These are phyloP conservation scores for Elysia chlorotica DNA, from an alignment of 1,140 invertebrate species.

Conservation along the genomic window DNA sequence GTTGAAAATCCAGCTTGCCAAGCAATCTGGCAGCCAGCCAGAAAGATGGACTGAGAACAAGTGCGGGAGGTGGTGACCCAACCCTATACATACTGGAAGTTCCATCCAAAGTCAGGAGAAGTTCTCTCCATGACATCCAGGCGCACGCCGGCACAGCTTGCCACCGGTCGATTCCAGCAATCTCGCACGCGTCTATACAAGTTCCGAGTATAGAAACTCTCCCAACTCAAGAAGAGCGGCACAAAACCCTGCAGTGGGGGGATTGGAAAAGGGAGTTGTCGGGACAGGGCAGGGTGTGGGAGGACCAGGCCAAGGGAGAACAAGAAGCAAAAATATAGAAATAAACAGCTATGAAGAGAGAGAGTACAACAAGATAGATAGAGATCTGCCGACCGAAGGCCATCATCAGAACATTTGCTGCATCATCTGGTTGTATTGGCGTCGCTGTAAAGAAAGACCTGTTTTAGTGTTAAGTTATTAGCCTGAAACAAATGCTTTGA, in stretches of 20 bases:
- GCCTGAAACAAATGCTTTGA: no score
- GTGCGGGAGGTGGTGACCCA: no score
- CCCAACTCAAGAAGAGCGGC: constrained; percentile 67
- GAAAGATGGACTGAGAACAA: no score
- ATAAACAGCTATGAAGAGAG: background rate
- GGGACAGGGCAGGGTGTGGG: no score
- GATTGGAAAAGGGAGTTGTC: constrained; percentile 71
- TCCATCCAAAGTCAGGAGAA: constrained; percentile 88
- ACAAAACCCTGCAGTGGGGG: constrained; percentile 68
- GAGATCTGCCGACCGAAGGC: background rate
- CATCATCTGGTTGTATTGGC: background rate
- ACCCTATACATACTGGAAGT: constrained; percentile 37
- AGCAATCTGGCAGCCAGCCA: no score
- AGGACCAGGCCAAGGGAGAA: constrained; percentile 72
- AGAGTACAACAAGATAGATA: background rate
- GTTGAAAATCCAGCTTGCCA: no score
- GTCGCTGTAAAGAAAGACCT: background rate
- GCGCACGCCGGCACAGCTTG: constrained; percentile 85
- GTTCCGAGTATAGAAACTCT: constrained; percentile 92
- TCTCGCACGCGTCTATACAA: constrained; percentile 89
- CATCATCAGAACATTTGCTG: background rate
- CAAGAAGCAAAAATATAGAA: constrained; percentile 69
- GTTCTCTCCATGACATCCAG: constrained; percentile 85
- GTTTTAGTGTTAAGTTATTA: no score
- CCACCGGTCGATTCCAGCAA: constrained; percentile 93